Base-by-base conservation (phyloP, 2,113 vertebrate species). In the Caretta caretta region DNA sequence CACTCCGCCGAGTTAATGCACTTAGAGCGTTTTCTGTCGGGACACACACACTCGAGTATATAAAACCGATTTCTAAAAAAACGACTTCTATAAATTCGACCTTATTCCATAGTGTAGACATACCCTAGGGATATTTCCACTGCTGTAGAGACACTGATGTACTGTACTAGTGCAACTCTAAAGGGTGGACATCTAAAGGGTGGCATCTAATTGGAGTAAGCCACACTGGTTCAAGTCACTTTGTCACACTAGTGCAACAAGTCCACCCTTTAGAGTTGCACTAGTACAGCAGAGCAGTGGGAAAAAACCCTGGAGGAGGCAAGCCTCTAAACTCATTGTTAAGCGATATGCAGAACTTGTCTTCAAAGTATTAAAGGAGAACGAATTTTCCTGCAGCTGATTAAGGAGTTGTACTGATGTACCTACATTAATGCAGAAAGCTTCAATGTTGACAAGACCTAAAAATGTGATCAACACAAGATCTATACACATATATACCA, bases 281-380 rank as follows among this genome's bases (percentile, higher is more conserved):
- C 12, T n/a, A 24, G 10, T 31, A 72, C 46, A 86, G 38, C 9
- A 31, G 48, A 53, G 76, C 16, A 10, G 20, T 87, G 79, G 17
- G 10, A 57, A 92, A 79, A 87, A 25, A 17, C 50, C 24, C 11
- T 4, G 22, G 42, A 91, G 27, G 90, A 93, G 72, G 10, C 8
- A 83, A 84, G 7, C 42, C 6, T 82, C 88, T 1, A 4, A 90
- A 87, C 1, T 3, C 11, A 76, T 31, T 2, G 1, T 50, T 90
- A 42, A 91, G 93, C 80, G 22, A 84, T n/a, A 84, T 12, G 22
- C 6, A 86, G 25, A 8, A 49, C n/a, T 90, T 91, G 90, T 79
- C 79, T 90, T 95, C 31, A 87, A 69, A 81, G 48, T 35, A 12
- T 76, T 35, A 69, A 0, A 19, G 8, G 79, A 56, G 29, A 2